Evolutionary conservation across 2,888 invertebrate species (phyloP).

Genomic region (Acronicta alni): DNA sequence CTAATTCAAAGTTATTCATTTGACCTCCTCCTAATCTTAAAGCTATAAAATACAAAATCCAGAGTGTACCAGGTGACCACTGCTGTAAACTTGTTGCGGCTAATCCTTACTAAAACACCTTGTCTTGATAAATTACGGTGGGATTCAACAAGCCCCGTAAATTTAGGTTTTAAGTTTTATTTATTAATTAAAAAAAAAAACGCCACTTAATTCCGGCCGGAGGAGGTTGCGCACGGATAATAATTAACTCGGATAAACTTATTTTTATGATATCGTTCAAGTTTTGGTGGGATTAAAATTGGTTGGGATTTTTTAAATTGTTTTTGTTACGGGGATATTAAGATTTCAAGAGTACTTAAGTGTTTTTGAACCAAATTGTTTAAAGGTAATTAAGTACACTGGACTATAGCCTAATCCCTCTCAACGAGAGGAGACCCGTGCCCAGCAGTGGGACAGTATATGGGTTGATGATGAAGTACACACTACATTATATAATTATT

Average conservation of each 20-base stretch:
- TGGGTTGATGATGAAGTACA: no score
- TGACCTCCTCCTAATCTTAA: slow-evolving; percentile 19
- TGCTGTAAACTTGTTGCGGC: slow-evolving; percentile 48
- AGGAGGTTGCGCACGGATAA: slow-evolving; percentile 8
- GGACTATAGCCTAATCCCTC: no score
- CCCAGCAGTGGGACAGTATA: no score
- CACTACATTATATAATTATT: no score
- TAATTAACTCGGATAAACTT: slow-evolving; percentile 33
- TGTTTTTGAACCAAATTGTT: background rate
- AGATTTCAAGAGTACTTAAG: background rate
- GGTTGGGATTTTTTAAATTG: slow-evolving; percentile 10
- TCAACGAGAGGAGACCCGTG: no score
- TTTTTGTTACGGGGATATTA: background rate
- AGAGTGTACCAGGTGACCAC: slow-evolving; percentile 53
- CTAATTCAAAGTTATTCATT: background rate
- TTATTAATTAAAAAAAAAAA: slow-evolving; percentile 51
- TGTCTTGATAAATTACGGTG: slow-evolving; percentile 49
- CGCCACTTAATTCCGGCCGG: slow-evolving; percentile 11
- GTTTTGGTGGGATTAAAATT: slow-evolving; percentile 22
- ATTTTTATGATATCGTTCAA: slow-evolving; percentile 28
- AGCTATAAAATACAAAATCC: slow-evolving; percentile 40
- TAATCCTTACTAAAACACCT: slow-evolving; percentile 56
- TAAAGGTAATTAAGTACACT: background rate
- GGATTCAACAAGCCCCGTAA: slow-evolving; percentile 34
- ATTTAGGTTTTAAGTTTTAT: slow-evolving; percentile 51